Conservation (phyloP, 2,888 invertebrate species). For the Napeogenes sylphis region DNA sequence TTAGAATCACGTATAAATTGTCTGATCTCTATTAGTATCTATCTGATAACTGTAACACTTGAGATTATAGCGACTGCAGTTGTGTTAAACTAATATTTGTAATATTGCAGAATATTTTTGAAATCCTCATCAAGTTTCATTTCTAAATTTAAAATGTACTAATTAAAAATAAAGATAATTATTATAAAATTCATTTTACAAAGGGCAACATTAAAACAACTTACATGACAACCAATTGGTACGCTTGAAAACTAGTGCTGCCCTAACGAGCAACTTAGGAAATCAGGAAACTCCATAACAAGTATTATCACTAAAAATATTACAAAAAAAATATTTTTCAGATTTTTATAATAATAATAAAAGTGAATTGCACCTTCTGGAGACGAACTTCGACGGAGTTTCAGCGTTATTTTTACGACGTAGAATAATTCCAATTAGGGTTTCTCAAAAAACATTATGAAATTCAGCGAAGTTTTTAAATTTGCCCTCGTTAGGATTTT, state of each 20-base stretch:
- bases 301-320: slow-evolving; percentile 70
- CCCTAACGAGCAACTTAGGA: slow-evolving; percentile 43
- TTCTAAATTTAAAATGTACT: not conserved
- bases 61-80: not conserved
- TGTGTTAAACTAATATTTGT: not conserved
- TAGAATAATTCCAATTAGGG: not conserved
- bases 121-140: not conserved
- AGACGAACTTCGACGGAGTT: not conserved
- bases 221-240: slow-evolving; percentile 37
- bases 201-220: not conserved
- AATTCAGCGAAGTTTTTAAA: slow-evolving; percentile 1
- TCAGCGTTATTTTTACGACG: not conserved
- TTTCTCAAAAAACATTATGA: not conserved
- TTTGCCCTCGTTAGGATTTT: not conserved
- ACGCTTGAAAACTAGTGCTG: slow-evolving; percentile 41
- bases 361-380: slow-evolving; percentile 1
- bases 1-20: not conserved
- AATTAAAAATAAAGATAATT: not conserved
- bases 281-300: too few relatives aligned
- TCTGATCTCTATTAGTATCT: too few relatives aligned
- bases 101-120: too few relatives aligned
- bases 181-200: not conserved
- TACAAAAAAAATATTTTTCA: not conserved
- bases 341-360: slow-evolving; percentile 2
- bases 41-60: not conserved